A percentile compares a stretch with the other conserved stretches of the same genome.
These are phyloP conservation scores for Astropecten irregularis DNA, from an alignment of 53 echinoderm and acorn worm species.

Conservation along the genomic window DNA sequence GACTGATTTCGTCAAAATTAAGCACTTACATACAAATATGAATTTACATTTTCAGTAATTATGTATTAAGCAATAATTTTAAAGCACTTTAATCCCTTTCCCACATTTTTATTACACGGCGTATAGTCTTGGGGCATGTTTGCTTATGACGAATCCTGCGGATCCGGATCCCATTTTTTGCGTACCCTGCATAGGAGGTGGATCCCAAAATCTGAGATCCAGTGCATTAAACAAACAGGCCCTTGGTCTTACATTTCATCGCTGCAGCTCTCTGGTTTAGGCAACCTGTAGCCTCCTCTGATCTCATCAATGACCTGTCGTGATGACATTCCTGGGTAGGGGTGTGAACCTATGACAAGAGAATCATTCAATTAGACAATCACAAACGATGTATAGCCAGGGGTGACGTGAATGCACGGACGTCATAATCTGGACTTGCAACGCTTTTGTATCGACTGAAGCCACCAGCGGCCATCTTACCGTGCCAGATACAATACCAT, in stretches of 20 bases:
- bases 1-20: no score
- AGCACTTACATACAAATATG: no score
- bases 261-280: conserved; percentile 74
- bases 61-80: no score
- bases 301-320: conserved; percentile 66
- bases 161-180: not conserved
- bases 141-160: no score
- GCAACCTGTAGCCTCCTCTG: conserved; percentile 68
- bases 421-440: no score
- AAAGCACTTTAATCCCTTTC: no score
- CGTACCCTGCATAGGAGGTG: not conserved
- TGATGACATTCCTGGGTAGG: conserved; percentile 81
- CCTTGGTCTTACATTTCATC: conserved; percentile 72
- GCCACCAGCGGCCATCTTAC: no score
- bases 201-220: not conserved
- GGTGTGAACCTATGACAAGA: conserved; percentile 67
- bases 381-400: not conserved
- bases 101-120: no score
- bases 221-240: not conserved
- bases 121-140: no score
- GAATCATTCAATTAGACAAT: not conserved
- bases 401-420: not conserved
- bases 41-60: no score
- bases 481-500: not conserved
- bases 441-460: no score